phyloP scores from a whole-genome alignment of 2,113 vertebrate species.

The Echinops telfairi region DNA sequence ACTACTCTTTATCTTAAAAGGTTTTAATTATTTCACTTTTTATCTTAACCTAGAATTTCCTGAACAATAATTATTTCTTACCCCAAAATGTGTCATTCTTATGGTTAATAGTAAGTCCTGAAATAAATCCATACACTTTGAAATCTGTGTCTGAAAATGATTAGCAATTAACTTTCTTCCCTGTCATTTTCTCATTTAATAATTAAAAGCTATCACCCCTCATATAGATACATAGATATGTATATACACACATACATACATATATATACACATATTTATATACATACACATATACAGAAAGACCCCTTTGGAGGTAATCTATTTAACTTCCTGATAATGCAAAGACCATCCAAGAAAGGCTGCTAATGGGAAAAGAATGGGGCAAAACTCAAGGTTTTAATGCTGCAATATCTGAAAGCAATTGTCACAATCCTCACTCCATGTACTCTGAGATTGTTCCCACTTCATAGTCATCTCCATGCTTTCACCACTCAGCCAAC shows the following conservation, averaged over 20 bases:
- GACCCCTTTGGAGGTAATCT: neutral
- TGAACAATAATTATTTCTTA: neutral
- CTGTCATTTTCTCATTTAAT: neutral
- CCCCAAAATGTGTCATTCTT: neutral
- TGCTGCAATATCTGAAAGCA: neutral
- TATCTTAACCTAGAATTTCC: constrained; percentile 7
- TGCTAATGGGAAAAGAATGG: neutral
- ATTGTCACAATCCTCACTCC: neutral
- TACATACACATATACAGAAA: neutral
- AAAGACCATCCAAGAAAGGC: neutral
- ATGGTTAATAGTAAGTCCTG: neutral
- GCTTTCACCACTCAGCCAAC: neutral
- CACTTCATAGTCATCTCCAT: neutral
- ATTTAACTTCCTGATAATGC: neutral
- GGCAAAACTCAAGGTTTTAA: neutral
- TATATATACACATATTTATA: neutral
- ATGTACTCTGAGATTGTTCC: neutral
- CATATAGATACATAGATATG: neutral
- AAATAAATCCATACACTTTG: neutral
- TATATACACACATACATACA: neutral
- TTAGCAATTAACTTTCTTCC: neutral
- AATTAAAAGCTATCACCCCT: constrained; percentile 17
- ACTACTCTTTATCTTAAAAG: neutral
- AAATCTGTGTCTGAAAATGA: constrained; percentile 12
- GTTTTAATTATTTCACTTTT: constrained; percentile 10